Evolutionary conservation across 1,140 invertebrate genomes (phyloP).

Genomic region (Pogonomyrmex californicus): DNA sequence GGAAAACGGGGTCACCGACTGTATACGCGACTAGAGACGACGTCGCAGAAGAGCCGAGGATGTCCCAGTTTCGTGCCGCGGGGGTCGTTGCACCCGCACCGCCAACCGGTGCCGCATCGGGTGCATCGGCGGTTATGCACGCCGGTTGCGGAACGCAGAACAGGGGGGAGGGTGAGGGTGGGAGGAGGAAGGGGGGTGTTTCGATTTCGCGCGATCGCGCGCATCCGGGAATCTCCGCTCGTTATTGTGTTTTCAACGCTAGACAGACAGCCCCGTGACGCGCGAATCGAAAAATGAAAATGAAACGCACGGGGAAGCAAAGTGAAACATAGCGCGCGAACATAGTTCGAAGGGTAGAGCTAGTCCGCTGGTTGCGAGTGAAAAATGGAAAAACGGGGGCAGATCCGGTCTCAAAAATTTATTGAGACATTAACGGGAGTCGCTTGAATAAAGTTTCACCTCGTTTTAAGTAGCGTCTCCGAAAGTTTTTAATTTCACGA

Average conservation of each 20-base stretch:
- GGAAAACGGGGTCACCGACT: constrained; percentile 71
- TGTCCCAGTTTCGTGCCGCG: constrained; percentile 72
- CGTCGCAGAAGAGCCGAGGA: constrained; percentile 69
- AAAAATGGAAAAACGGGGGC: background rate
- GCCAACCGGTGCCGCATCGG: constrained; percentile 48
- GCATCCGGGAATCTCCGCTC: constrained; percentile 66
- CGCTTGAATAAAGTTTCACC: background rate
- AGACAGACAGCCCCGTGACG: background rate
- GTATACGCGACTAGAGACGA: constrained; percentile 69
- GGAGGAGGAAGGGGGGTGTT: constrained; percentile 8
- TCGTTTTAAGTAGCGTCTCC: background rate
- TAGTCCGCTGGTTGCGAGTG: background rate
- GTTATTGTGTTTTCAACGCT: constrained; percentile 47
- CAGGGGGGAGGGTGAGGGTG: background rate
- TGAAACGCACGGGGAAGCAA: background rate
- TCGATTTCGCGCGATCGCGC: constrained; percentile 73
- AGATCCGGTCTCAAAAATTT: background rate
- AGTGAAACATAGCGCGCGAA: background rate
- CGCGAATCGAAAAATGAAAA: constrained; percentile 5
- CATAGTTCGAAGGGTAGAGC: background rate
- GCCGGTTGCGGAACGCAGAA: background rate
- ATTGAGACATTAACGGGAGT: background rate
- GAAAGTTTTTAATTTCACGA: background rate
- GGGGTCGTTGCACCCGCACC: constrained; percentile 71
- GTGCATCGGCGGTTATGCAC: constrained; percentile 16